Conservation (phyloP, 2,113 vertebrate genomes). For the Anas platyrhynchos region DNA sequence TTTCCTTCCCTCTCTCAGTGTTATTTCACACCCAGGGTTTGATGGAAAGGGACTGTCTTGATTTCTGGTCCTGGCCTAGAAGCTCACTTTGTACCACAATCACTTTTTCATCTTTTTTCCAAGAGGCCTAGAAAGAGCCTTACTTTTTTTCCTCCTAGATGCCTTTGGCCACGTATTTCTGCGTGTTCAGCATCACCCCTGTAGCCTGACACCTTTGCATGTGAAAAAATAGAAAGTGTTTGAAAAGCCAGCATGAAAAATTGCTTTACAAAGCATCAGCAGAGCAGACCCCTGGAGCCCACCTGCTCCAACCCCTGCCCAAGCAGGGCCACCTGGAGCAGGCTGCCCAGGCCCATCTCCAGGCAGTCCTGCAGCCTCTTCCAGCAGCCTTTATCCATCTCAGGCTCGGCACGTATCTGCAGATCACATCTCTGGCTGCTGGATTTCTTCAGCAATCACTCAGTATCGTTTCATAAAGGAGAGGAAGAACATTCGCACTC, state of each 20-base stretch:
- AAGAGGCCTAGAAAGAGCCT: not conserved
- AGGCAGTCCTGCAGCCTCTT: not conserved
- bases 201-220: not conserved
- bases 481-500: conserved; percentile 27
- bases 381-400: not conserved
- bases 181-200: rapidly evolving
- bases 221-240: not conserved
- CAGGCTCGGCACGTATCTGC: not conserved
- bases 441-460: conserved; percentile 52
- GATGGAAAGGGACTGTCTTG: not conserved
- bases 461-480: conserved; percentile 58
- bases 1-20: not conserved
- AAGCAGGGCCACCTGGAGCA: not conserved
- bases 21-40: not conserved
- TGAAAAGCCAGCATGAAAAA: not conserved
- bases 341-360: not conserved
- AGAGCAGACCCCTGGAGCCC: not conserved
- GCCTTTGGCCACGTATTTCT: not conserved
- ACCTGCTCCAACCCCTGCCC: not conserved
- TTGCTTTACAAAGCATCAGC: not conserved
- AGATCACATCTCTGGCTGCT: not conserved
- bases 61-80: not conserved
- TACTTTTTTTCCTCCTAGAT: not conserved
- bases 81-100: not conserved
- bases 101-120: not conserved